These are phyloP conservation scores for Myripristis jacobus DNA, from an alignment of 2,797 vertebrate species.

Conservation along the genomic window DNA sequence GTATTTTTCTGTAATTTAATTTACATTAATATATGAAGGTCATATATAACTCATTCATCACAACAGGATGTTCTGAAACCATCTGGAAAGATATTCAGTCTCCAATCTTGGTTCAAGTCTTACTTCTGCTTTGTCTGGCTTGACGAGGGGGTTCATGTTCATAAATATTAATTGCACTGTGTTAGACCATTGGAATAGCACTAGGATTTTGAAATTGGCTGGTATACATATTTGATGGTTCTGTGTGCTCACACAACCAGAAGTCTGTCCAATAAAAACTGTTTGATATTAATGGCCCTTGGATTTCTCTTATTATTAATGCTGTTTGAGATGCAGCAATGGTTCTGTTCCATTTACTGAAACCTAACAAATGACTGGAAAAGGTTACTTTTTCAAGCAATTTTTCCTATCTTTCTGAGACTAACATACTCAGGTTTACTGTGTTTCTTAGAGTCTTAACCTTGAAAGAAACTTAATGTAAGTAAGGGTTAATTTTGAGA, in stretches of 20 bases:
- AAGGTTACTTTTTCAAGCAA: no score
- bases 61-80: conserved; percentile 8
- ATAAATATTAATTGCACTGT: neutral
- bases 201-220: conserved; percentile 16
- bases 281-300: conserved; percentile 33
- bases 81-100: neutral
- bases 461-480: no score
- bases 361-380: no score
- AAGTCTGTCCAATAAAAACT: conserved; percentile 56
- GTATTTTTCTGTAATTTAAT: conserved; percentile 60
- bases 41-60: conserved; percentile 22
- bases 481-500: no score
- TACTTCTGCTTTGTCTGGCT: neutral
- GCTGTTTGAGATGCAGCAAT: no score
- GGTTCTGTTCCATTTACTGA: no score
- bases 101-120: neutral
- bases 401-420: no score
- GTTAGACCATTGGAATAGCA: neutral
- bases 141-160: neutral
- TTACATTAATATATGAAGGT: conserved; percentile 30
- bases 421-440: no score
- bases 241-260: conserved; percentile 26
- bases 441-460: no score
- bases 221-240: neutral
- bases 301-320: neutral